These are phyloP conservation scores for Sturnus vulgaris DNA, from an alignment of 2,113 vertebrate genomes.

Conservation along the genomic window DNA sequence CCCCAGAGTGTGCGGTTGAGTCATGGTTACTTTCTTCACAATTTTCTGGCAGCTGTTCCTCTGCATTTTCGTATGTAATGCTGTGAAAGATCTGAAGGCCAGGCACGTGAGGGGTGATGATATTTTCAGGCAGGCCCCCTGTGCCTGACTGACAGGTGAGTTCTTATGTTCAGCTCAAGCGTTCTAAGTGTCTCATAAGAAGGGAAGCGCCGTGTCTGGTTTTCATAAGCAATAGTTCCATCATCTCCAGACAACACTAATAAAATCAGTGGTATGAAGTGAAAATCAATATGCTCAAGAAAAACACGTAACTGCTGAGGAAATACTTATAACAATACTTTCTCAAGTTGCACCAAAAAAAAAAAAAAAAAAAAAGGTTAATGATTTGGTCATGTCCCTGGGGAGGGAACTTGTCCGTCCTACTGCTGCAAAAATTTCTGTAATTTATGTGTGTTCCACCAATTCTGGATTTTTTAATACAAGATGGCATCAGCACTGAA, in stretches of 20 bases:
- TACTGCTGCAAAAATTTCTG: neutral
- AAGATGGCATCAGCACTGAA: neutral
- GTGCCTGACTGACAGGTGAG: slow-evolving; percentile 49
- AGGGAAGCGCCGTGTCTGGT: neutral
- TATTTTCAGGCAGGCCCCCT: slow-evolving; percentile 20
- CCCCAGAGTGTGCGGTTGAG: neutral
- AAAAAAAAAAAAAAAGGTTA: neutral
- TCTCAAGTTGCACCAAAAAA: neutral
- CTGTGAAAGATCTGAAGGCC: neutral
- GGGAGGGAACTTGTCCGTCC: slow-evolving; percentile 8
- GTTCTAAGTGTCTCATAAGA: neutral
- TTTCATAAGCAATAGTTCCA: neutral
- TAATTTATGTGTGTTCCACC: neutral
- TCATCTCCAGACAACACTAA: slow-evolving; percentile 6
- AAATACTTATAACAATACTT: neutral
- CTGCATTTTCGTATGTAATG: neutral
- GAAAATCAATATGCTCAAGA: neutral
- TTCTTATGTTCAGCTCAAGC: slow-evolving; percentile 15
- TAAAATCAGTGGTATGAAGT: neutral
- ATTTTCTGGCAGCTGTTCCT: neutral
- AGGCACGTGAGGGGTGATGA: neutral
- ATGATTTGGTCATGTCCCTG: neutral
- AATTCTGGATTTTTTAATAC: neutral
- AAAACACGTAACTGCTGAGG: neutral
- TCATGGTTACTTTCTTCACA: neutral